Conservation (phyloP, 2,797 vertebrate species). For the Loriculus beryllinus region DNA sequence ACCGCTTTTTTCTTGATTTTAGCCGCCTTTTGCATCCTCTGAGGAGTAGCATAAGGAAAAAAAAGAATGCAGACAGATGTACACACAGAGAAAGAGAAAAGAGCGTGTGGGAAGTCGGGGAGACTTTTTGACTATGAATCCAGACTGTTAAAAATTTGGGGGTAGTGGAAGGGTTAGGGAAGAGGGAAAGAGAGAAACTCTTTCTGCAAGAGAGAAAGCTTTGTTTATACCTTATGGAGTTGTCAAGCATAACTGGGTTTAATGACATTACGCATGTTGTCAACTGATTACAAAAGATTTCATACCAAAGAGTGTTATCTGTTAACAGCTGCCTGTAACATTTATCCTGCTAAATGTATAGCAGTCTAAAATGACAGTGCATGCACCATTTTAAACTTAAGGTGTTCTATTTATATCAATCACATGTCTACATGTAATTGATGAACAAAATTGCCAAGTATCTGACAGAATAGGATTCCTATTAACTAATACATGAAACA, state of each 20-base stretch:
- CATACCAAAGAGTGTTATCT: background rate
- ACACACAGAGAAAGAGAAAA: constrained; percentile 47
- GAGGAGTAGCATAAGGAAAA: constrained; percentile 76
- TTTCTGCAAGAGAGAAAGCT: background rate
- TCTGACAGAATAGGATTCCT: background rate
- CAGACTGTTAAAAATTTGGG: constrained; percentile 12
- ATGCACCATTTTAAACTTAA: background rate
- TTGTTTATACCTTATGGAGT: background rate
- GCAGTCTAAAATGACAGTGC: background rate
- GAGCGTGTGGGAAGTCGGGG: constrained; percentile 36
- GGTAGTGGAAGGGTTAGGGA: too few species aligned
- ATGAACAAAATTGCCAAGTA: background rate
- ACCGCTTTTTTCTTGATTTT: constrained; percentile 99
- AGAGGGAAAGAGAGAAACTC: too few species aligned
- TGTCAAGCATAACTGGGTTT: background rate
- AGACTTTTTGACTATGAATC: constrained; percentile 1
- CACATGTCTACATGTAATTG: background rate
- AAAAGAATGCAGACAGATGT: constrained; percentile 76
- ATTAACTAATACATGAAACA: background rate
- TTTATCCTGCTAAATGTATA: background rate
- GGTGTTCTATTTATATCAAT: background rate
- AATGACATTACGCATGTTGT: background rate
- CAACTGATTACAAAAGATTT: background rate
- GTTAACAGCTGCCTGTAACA: background rate
- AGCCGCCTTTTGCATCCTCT: constrained; percentile 99